Evolutionary conservation across 2,797 vertebrate genomes (phyloP).

Genomic region (Xenops minutus): DNA sequence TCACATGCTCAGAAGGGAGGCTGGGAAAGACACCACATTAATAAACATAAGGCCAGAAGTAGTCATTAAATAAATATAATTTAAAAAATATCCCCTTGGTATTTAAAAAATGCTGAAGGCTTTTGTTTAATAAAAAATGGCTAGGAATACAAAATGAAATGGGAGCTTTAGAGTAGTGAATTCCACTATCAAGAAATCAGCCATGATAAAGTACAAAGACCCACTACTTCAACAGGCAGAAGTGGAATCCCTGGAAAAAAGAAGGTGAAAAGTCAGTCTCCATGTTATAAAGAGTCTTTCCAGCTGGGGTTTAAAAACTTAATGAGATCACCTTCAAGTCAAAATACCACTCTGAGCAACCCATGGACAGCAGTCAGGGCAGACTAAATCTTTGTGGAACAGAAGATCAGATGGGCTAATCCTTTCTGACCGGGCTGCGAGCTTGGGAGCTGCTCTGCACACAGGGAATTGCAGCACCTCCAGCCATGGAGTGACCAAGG

Average conservation of each 20-base stretch:
- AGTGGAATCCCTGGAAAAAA: background rate
- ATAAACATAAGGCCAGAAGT: slow-evolving; percentile 54
- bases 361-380: background rate
- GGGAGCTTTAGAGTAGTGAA: background rate
- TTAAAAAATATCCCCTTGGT: background rate
- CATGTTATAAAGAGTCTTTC: background rate
- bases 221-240: background rate
- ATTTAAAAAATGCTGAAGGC: slow-evolving; percentile 38
- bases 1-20: background rate
- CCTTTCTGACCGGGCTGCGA: background rate
- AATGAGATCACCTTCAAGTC: background rate
- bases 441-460: background rate
- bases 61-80: slow-evolving; percentile 50
- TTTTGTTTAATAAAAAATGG: slow-evolving; percentile 40
- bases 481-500: background rate
- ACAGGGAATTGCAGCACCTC: background rate
- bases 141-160: background rate
- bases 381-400: background rate
- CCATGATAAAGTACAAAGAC: background rate
- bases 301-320: background rate
- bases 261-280: background rate
- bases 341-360: background rate
- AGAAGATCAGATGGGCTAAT: background rate
- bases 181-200: background rate
- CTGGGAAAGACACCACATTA: background rate